Percentiles rank a stretch among this genome's conserved stretches.
Conservation (phyloP, 1,140 invertebrate genomes). For the Pseudachorutes palmiensis region DNA sequence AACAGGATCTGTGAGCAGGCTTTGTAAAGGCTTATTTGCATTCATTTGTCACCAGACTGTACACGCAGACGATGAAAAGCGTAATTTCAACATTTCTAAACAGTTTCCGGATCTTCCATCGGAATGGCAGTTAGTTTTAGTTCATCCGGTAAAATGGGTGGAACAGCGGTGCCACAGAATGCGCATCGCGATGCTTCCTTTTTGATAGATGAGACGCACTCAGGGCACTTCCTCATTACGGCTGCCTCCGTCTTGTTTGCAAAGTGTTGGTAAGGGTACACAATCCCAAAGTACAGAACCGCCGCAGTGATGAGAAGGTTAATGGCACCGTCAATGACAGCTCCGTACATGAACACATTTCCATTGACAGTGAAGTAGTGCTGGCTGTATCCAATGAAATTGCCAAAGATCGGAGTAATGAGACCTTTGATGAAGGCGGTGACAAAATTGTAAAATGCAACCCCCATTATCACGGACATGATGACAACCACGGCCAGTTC, state of each 20-base stretch:
- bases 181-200: slow-evolving; percentile 4
- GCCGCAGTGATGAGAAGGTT: slow-evolving; percentile 9
- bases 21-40: neutral
- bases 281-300: slow-evolving; percentile 5
- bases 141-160: neutral
- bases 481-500: neutral
- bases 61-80: too few relatives aligned
- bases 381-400: neutral
- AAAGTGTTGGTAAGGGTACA: neutral
- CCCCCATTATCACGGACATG: slow-evolving; percentile 9
- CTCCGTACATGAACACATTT: neutral
- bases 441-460: slow-evolving; percentile 10
- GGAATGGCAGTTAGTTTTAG: neutral
- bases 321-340: neutral
- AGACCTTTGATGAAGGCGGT: neutral
- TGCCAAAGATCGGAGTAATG: slow-evolving; percentile 13
- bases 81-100: too few relatives aligned
- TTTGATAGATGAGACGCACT: neutral
- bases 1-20: neutral
- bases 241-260: neutral
- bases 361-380: slow-evolving; percentile 4
- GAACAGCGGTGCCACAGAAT: neutral
- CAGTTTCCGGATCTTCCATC: neutral
- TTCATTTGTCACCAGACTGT: too few relatives aligned
- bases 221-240: neutral